Conservation (phyloP, 2,888 invertebrate species). For the Pteria penguin region DNA sequence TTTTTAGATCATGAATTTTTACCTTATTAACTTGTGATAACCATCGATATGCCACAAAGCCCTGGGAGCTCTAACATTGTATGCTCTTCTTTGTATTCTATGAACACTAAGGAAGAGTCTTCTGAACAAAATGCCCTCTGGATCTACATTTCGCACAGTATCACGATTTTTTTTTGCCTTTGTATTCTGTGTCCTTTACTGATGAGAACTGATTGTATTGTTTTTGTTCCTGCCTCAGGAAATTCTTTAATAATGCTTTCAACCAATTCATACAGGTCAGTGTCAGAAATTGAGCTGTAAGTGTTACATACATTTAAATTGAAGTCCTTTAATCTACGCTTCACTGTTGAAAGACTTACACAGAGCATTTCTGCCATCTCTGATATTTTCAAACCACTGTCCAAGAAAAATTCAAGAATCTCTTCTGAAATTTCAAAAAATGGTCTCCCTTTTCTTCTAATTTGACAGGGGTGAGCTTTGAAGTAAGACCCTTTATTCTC, state of each 20-base stretch:
- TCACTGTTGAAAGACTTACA: conserved; percentile 30
- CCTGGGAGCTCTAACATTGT: conserved; percentile 23
- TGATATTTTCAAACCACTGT: conserved; percentile 17
- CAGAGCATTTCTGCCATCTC: conserved; percentile 19
- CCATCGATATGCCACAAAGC: conserved; percentile 42
- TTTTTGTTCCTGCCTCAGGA: conserved; percentile 20
- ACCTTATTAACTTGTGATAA: conserved; percentile 41
- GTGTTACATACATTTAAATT: background rate
- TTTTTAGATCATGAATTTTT: too few species aligned
- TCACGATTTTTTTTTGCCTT: conserved; percentile 12
- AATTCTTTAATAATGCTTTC: conserved; percentile 19
- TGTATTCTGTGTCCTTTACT: conserved; percentile 28
- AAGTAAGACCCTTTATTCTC: too few species aligned
- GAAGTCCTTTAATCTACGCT: conserved; percentile 19
- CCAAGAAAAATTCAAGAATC: too few species aligned
- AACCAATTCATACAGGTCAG: conserved; percentile 10
- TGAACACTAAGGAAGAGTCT: conserved; percentile 27
- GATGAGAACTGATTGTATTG: background rate
- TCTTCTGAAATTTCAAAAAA: too few species aligned
- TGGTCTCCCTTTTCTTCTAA: conserved; percentile 15
- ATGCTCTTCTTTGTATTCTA: conserved; percentile 25
- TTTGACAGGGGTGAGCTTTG: too few species aligned
- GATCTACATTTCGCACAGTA: too few species aligned
- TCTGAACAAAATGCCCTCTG: too few species aligned
- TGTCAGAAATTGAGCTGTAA: conserved; percentile 27